These are phyloP conservation scores for Recurvirostra avosetta DNA, from an alignment of 2,113 vertebrate species.

Conservation along the genomic window DNA sequence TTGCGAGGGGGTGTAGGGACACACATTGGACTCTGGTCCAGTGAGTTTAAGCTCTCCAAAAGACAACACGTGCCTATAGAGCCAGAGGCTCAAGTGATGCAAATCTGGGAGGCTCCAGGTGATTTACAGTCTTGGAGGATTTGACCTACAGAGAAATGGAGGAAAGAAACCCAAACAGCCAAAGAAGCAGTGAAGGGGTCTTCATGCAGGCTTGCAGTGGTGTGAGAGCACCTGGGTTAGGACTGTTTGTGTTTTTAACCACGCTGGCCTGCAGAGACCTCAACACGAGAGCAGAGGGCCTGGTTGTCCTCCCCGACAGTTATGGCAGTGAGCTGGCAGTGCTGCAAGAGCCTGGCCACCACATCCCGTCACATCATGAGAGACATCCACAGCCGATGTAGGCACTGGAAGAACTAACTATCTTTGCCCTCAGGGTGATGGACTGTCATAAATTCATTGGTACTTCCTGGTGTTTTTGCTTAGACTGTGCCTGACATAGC, in stretches of 20 bases:
- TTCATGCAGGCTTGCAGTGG: not conserved
- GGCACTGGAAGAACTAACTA: not conserved
- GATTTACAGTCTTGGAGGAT: not conserved
- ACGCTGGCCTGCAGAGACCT: not conserved
- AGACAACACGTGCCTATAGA: not conserved
- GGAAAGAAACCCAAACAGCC: not conserved
- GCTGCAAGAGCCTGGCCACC: not conserved
- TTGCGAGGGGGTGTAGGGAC: not conserved
- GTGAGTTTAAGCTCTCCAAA: not conserved
- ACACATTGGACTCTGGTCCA: not conserved
- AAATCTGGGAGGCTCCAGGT: not conserved
- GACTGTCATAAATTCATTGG: not conserved
- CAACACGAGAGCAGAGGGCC: not conserved
- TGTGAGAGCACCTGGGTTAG: not conserved
- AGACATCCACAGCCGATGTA: not conserved
- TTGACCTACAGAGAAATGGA: not conserved
- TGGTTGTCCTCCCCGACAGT: not conserved
- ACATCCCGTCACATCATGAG: not conserved
- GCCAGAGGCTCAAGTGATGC: not conserved
- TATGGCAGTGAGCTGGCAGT: rapidly evolving
- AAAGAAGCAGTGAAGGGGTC: not conserved
- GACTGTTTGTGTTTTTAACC: not conserved
- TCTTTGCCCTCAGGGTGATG: not conserved
- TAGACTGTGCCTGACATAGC: not conserved
- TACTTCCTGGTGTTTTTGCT: not conserved